Evolutionary conservation across 2,113 vertebrate species (phyloP).

Genomic region (Cnemophilus loriae): DNA sequence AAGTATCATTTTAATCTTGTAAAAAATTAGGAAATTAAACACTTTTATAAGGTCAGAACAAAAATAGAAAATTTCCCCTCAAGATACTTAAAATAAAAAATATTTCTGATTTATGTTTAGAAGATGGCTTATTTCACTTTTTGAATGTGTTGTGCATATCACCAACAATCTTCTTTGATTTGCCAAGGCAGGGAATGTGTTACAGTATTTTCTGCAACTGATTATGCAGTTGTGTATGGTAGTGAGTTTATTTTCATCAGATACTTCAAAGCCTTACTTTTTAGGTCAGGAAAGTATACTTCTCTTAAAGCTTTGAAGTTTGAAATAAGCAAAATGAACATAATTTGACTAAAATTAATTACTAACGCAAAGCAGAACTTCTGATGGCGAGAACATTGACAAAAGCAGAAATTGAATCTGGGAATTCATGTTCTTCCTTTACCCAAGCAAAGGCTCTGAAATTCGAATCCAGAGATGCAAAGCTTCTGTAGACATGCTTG

Average conservation of each 20-base stretch:
- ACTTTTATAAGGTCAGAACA: conserved; percentile 1
- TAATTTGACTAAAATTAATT: conserved; percentile 62
- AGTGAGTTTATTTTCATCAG: conserved; percentile 30
- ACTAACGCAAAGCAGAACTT: conserved; percentile 24
- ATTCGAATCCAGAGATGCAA: neutral
- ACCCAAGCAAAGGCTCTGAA: neutral
- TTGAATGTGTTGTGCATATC: neutral
- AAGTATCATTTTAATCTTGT: conserved; percentile 31
- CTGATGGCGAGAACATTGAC: neutral
- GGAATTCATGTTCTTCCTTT: neutral
- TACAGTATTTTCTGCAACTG: neutral
- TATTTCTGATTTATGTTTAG: neutral
- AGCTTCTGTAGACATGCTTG: neutral
- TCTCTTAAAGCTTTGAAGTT: conserved; percentile 56
- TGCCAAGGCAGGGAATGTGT: neutral
- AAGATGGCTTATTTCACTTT: neutral
- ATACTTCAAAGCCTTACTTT: conserved; percentile 62
- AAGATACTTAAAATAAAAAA: conserved; percentile 12
- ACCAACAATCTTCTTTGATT: neutral
- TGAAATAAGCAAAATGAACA: conserved; percentile 43
- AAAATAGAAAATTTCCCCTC: conserved; percentile 3
- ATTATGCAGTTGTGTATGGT: conserved; percentile 30
- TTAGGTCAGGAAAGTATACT: conserved; percentile 32
- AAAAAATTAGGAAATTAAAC: conserved; percentile 9
- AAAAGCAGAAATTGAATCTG: neutral